Evolutionary conservation across 2,888 invertebrate species (phyloP), one percentile per base, ranked within the genome.

Genomic region (Drosophila ustulata): DNA sequence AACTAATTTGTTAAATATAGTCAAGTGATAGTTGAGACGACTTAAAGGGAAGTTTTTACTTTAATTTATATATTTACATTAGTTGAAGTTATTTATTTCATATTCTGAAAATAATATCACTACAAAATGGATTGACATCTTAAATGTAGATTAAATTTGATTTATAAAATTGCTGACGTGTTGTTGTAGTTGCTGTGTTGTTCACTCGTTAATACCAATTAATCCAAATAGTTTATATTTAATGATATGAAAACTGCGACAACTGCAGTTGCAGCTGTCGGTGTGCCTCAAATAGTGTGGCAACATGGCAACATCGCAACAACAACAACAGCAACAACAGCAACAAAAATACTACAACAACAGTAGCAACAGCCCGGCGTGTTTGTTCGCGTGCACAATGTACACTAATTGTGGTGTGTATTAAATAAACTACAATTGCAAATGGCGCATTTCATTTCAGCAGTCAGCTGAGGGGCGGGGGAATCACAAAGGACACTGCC

Each of bases 401-500:
- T 49, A 75, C 77, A 84, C 88, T 85, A 85, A 85, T 88, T 85
- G 89, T 80, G 87, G 87, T 71, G 81, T 85, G 76, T 76, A 74
- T 86, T 80, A 88, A 85, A 85, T 85, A 88, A 85, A 80, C 87
- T 83, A 86, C 84, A 86, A 88, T 83, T 83, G 83, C 86, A 82
- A 83, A 83, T 83, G 83, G 85, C 88, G 88, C 88, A 88, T 83
- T 86, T 73, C 81, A 81, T 69, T 71, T 66, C 63, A 70, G 32
- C 34, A 45, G 52, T 34, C 55, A 11, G 52, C 37, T 7, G 46
- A 25, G 7, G 6, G 46, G 13, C 5, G 1, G n/a, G 7, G 11
- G 45, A 3, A 43, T 6, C 47, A 55, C 63, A 71, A 52, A 49
- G 57, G 66, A 64, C 56, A 71, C 43, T 66, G 75, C 55, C 78